Percentiles rank a stretch among this genome's conserved stretches.
phyloP scores from a whole-genome alignment of 2,888 invertebrate species.

The Phortica magna region DNA sequence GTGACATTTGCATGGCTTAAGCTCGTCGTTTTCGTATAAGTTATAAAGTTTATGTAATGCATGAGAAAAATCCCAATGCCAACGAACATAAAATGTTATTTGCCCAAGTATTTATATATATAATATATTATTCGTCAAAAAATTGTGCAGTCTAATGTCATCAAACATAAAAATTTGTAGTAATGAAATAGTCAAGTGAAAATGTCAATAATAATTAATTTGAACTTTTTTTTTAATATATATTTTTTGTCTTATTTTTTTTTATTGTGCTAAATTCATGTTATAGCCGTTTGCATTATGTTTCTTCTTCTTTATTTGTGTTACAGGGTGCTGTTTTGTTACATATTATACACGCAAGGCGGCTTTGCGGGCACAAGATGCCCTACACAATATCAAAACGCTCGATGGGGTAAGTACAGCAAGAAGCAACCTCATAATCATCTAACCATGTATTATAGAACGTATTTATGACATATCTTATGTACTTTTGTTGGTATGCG shows the following conservation, averaged over 20 bases:
- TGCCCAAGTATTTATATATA: no score
- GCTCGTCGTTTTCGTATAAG: constrained; percentile 50
- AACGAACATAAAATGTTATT: neutral
- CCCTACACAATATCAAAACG: constrained; percentile 98
- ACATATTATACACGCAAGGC: constrained; percentile 99
- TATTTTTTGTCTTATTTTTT: constrained; percentile 34
- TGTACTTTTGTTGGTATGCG: constrained; percentile 32
- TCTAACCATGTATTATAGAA: constrained; percentile 17
- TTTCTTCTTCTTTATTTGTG: constrained; percentile 78
- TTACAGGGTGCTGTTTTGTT: constrained; percentile 99
- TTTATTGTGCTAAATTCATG: constrained; percentile 47
- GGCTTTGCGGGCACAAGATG: constrained; percentile 98
- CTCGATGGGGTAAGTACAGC: constrained; percentile 93
- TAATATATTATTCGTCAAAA: neutral
- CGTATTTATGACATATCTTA: constrained; percentile 1
- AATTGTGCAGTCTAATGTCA: neutral
- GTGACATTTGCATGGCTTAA: constrained; percentile 56
- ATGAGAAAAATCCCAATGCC: constrained; percentile 34
- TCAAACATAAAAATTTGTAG: neutral
- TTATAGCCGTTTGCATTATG: constrained; percentile 58
- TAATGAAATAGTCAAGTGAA: constrained; percentile 13
- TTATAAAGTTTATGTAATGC: constrained; percentile 38
- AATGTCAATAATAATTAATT: constrained; percentile 9
- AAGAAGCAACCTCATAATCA: neutral
- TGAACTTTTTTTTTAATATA: constrained; percentile 13